Conservation (phyloP, 2,888 invertebrate species). For the Plagodis pulveraria region DNA sequence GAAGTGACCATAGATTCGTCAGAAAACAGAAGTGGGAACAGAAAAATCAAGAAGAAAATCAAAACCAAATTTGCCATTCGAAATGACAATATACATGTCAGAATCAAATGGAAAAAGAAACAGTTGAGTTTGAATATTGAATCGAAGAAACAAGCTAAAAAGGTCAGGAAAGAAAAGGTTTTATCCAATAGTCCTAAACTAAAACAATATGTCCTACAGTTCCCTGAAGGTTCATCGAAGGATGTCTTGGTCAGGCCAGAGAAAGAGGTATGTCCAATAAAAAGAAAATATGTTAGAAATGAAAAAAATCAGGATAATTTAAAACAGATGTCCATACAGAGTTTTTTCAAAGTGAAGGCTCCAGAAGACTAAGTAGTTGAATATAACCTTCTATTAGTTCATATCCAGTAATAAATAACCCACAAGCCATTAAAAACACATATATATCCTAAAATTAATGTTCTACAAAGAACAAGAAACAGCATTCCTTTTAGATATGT, state of each 20-base stretch:
- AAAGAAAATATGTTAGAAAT: conserved; percentile 50
- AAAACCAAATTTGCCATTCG: conserved; percentile 45
- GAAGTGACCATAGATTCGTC: conserved; percentile 33
- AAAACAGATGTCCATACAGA: conserved; percentile 65
- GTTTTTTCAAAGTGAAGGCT: conserved; percentile 57
- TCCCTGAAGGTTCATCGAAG: conserved; percentile 32
- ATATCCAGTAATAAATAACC: neutral
- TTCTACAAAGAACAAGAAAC: too few species aligned
- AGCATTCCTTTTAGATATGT: too few species aligned
- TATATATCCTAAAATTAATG: too few species aligned
- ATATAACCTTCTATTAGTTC: neutral
- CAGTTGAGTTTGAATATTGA: conserved; percentile 54
- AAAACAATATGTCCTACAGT: conserved; percentile 66
- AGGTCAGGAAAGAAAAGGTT: conserved; percentile 26
- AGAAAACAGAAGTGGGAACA: conserved; percentile 16
- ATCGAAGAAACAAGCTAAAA: conserved; percentile 32
- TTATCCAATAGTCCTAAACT: conserved; percentile 34
- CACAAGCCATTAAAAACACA: too few species aligned
- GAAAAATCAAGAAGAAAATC: conserved; percentile 31
- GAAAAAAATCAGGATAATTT: conserved; percentile 59
- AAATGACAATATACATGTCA: conserved; percentile 54
- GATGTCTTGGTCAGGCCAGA: conserved; percentile 52
- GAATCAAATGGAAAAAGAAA: conserved; percentile 57
- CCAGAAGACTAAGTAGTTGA: conserved; percentile 14
- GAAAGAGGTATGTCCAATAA: conserved; percentile 48